Conservation (phyloP, 1,140 invertebrate genomes). For the Drosophila mayri region DNA sequence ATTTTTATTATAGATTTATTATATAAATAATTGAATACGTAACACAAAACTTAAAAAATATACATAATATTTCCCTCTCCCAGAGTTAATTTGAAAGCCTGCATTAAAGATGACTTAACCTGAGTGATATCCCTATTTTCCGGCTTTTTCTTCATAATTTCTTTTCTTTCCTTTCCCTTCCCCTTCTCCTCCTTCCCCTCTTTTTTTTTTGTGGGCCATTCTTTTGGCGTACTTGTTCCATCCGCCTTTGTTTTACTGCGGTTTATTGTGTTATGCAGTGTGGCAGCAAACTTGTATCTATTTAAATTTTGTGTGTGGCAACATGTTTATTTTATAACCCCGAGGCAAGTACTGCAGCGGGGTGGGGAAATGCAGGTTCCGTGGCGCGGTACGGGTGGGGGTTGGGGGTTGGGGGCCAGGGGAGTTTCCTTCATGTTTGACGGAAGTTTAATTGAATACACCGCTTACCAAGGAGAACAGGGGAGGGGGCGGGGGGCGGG, state of each 20-base stretch:
- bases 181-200: too few relatives aligned
- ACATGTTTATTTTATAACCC: slow-evolving; percentile 85
- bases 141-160: slow-evolving; percentile 12
- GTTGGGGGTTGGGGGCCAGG: not conserved
- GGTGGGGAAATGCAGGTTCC: not conserved
- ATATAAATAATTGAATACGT: not conserved
- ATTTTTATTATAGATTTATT: not conserved
- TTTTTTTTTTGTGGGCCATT: slow-evolving; percentile 5
- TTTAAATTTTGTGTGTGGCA: slow-evolving; percentile 84
- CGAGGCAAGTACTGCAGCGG: slow-evolving; percentile 55
- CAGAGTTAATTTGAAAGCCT: not conserved
- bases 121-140: slow-evolving; percentile 10
- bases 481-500: not conserved
- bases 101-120: not conserved
- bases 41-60: too few relatives aligned
- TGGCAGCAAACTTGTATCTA: slow-evolving; percentile 82
- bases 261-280: slow-evolving; percentile 81
- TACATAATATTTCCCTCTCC: not conserved
- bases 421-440: slow-evolving; percentile 74
- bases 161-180: slow-evolving; percentile 1
- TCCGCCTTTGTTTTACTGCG: slow-evolving; percentile 60
- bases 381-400: not conserved
- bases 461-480: slow-evolving; percentile 48
- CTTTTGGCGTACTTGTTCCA: slow-evolving; percentile 9
- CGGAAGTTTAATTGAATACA: slow-evolving; percentile 84